Conservation (phyloP, 1,140 invertebrate species). For the Drosophila pseudoananassae region DNA sequence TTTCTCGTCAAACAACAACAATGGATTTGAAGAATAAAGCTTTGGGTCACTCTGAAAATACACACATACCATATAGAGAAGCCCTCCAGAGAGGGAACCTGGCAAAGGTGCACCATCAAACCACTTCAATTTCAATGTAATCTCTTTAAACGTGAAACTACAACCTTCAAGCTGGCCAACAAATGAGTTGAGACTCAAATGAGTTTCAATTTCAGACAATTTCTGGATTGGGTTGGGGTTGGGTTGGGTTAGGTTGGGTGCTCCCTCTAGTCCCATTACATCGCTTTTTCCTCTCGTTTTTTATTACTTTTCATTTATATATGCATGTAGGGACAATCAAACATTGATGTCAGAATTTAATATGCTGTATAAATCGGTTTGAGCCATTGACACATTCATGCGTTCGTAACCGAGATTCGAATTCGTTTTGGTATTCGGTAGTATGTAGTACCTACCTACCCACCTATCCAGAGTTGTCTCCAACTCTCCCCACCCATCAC, state of each 20-base stretch:
- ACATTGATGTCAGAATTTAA: conserved; percentile 83
- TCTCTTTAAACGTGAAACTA: conserved; percentile 78
- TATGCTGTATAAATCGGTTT: conserved; percentile 83
- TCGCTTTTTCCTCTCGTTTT: conserved; percentile 4
- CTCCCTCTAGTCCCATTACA: conserved; percentile 16
- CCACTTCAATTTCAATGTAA: conserved; percentile 79
- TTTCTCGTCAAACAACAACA: conserved; percentile 50
- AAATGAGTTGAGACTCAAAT: conserved; percentile 57
- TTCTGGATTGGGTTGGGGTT: too few relatives aligned
- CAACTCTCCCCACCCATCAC: conserved; percentile 10
- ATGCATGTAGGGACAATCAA: conserved; percentile 52
- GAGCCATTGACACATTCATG: conserved; percentile 82
- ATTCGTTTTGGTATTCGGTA: conserved; percentile 42
- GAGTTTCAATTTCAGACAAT: conserved; percentile 63
- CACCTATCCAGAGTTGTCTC: conserved; percentile 40
- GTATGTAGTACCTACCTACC: conserved; percentile 29
- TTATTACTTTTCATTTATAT: conserved; percentile 38
- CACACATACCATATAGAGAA: too few relatives aligned
- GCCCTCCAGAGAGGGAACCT: conserved; percentile 7
- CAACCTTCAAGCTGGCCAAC: conserved; percentile 37
- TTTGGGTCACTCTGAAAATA: conserved; percentile 53
- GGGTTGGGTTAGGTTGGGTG: too few relatives aligned
- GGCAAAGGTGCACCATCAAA: conserved; percentile 22
- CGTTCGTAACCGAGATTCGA: conserved; percentile 41
- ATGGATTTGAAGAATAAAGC: conserved; percentile 44